phyloP scores from a whole-genome alignment of 2,113 vertebrate species.

The Cichladusa arquata region DNA sequence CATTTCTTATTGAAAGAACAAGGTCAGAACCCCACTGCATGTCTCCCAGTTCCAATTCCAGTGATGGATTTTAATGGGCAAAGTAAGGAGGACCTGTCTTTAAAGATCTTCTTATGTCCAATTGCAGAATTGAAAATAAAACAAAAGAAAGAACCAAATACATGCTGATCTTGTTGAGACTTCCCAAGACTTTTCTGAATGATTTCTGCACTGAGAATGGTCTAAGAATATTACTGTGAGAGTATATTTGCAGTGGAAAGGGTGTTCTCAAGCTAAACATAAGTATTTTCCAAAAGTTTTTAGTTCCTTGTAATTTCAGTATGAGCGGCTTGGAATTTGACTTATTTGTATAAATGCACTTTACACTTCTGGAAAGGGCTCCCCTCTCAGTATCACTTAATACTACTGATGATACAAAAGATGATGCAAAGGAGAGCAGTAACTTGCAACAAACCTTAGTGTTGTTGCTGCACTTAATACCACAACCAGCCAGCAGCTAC shows the following conservation, averaged over 20 bases:
- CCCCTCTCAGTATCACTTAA: neutral
- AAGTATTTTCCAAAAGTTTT: neutral
- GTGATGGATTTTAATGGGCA: neutral
- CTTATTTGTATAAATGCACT: neutral
- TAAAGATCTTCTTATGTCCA: neutral
- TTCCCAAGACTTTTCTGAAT: neutral
- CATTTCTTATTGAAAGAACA: conserved; percentile 34
- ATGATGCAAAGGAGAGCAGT: neutral
- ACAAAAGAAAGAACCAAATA: neutral
- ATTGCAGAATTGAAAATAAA: neutral
- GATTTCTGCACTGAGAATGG: neutral
- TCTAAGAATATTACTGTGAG: neutral
- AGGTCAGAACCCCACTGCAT: neutral
- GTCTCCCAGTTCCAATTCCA: neutral
- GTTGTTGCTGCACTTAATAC: neutral
- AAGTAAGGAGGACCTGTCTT: neutral
- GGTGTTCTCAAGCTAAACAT: neutral
- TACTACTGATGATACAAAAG: neutral
- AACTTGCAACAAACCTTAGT: neutral
- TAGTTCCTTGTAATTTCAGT: neutral
- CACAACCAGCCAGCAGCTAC: neutral
- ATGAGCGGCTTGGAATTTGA: neutral
- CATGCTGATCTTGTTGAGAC: neutral
- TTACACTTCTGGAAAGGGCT: neutral
- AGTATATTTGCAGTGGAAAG: neutral